Evolutionary conservation across 2,797 vertebrate genomes (phyloP).

Genomic region (Anomalospiza imberbis): DNA sequence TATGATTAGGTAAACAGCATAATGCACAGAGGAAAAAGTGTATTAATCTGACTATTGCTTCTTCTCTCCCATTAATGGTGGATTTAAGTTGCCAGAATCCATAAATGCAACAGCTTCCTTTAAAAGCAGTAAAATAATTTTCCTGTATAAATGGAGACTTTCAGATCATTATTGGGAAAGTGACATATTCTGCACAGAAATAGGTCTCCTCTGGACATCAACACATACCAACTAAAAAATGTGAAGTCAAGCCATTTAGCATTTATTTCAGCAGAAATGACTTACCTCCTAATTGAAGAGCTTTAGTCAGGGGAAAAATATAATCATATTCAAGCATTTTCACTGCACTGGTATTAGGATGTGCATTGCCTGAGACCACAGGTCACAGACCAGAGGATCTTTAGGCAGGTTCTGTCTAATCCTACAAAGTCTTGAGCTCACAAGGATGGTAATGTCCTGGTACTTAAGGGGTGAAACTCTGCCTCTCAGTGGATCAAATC

Average conservation of each 20-base stretch:
- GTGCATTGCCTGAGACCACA: neutral
- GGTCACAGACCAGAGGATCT: neutral
- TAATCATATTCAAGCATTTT: conserved; percentile 5
- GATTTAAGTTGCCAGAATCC: conserved; percentile 58
- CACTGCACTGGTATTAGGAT: neutral
- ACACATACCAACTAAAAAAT: conserved; percentile 16
- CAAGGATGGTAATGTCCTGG: neutral
- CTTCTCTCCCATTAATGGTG: conserved; percentile 29
- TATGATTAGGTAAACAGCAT: conserved; percentile 63
- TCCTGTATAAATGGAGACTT: conserved; percentile 58
- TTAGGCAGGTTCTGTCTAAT: neutral
- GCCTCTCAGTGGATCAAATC: neutral
- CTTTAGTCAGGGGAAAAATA: neutral
- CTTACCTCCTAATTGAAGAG: conserved; percentile 43
- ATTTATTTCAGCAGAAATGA: conserved; percentile 47
- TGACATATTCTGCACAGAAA: conserved; percentile 54
- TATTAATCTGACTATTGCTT: conserved; percentile 20
- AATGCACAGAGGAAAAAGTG: conserved; percentile 52
- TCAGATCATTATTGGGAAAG: conserved; percentile 60
- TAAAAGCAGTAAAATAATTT: conserved; percentile 66
- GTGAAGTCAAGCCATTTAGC: conserved; percentile 57
- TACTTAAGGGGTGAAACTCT: neutral
- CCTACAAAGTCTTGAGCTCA: neutral
- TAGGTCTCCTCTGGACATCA: conserved; percentile 54
- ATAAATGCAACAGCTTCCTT: conserved; percentile 63